These are phyloP conservation scores for Stictocephala bisonia DNA, from an alignment of 2,888 invertebrate genomes.

Conservation along the genomic window DNA sequence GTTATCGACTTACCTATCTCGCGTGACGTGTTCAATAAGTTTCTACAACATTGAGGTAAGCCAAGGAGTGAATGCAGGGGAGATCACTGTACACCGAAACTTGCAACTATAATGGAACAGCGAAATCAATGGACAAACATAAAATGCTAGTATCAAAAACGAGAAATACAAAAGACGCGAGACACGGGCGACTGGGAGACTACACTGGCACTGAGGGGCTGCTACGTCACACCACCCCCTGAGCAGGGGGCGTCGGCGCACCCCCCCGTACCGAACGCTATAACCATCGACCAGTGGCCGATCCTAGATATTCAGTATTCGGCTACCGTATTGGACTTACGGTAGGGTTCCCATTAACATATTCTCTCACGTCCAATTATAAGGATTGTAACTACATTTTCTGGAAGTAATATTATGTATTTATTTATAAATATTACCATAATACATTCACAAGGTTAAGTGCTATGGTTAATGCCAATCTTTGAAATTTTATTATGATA, in stretches of 20 bases:
- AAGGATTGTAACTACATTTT: too few species aligned
- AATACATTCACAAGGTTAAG: too few species aligned
- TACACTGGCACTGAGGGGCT: conserved; percentile 5
- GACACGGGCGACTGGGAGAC: conserved; percentile 4
- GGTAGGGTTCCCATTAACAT: too few species aligned
- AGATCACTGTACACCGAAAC: conserved; percentile 7
- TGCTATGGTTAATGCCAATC: too few species aligned
- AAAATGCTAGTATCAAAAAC: conserved; percentile 35
- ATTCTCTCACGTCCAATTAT: too few species aligned
- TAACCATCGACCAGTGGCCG: conserved; percentile 31
- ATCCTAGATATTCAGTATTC: background rate
- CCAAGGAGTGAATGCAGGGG: too few species aligned
- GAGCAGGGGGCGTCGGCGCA: background rate
- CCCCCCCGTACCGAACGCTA: background rate
- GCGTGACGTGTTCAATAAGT: background rate
- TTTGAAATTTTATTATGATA: too few species aligned
- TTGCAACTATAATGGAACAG: too few species aligned
- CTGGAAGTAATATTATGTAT: too few species aligned
- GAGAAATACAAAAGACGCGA: conserved; percentile 17
- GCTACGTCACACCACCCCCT: conserved; percentile 8
- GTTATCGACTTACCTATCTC: conserved; percentile 9
- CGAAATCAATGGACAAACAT: conserved; percentile 36
- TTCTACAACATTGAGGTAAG: background rate
- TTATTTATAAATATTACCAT: too few species aligned
- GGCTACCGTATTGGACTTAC: too few species aligned